phyloP scores from a whole-genome alignment of 2,113 vertebrate genomes.

The Callorhinus ursinus region DNA sequence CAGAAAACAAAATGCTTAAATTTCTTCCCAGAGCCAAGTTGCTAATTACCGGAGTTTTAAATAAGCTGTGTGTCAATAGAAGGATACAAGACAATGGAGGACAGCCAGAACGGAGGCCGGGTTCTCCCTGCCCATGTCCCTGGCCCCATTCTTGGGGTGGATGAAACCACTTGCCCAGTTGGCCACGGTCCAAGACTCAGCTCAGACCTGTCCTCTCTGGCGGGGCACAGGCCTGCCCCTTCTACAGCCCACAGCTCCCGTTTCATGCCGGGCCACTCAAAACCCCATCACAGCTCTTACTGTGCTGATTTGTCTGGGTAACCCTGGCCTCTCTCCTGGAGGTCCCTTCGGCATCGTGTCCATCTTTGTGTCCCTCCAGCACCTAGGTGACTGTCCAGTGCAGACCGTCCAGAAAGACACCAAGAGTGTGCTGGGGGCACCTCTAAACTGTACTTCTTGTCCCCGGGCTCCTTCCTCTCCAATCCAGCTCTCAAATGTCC shows the following conservation, averaged over 20 bases:
- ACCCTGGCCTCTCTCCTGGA: not conserved
- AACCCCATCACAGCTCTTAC: not conserved
- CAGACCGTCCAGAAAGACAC: not conserved
- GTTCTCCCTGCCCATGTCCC: not conserved
- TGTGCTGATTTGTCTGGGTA: not conserved
- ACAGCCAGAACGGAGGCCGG: not conserved
- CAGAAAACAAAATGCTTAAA: not conserved
- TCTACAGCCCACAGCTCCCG: not conserved
- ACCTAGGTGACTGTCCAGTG: not conserved
- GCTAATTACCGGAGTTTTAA: constrained; percentile 58
- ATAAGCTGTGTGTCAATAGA: constrained; percentile 8
- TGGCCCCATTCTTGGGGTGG: not conserved
- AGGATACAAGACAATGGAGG: constrained; percentile 42
- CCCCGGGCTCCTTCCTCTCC: not conserved
- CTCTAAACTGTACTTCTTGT: not conserved
- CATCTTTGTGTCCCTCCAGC: not conserved
- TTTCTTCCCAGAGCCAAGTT: constrained; percentile 64
- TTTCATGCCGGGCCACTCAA: rapidly evolving
- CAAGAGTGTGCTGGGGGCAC: not conserved
- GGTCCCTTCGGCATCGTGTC: not conserved
- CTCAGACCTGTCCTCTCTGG: not conserved
- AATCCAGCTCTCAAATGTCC: not conserved
- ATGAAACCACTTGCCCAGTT: not conserved
- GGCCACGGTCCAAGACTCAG: not conserved
- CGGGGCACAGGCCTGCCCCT: rapidly evolving